Evolutionary conservation across 2,113 vertebrate genomes (phyloP), one percentile per base, ranked within the genome.

Genomic region (Haemorhous mexicanus): DNA sequence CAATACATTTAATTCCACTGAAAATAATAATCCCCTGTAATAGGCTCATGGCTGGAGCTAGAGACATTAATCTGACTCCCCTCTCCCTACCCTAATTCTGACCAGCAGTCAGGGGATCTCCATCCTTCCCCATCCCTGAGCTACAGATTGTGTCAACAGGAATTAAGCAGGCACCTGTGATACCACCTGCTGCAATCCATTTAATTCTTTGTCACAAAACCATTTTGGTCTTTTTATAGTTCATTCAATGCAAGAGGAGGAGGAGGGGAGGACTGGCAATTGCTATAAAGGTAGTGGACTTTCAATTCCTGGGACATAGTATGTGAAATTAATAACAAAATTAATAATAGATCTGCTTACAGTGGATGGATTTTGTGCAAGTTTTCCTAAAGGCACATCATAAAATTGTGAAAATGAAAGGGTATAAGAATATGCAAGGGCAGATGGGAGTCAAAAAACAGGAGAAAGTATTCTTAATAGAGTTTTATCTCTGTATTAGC

Each of bases 11-110:
- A 95, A 95, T 95, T 89, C 94, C 76, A 77, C 91, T 94, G 93
- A 87, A 93, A 97, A 82, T 94, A 97, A 96, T 95, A 97, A 97
- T 95, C 59, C 74, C 50, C 24, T 77, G 7, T 95, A 97, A 96
- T 95, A 93, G 90, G 95, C 87, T 92, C 88, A 92, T 73, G 83
- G 63, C 35, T 94, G 77, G 59, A 95, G 81, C 82, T 92, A 87
- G 73, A 96, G 84, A 37, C 89, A 96, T 76, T 68, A 95, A 93
- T 96, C 93, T 84, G 81, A 90, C 74, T 74, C 63, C 75, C 69
- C 90, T 97, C 87, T 91, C 63, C 64, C 84, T 56, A 89, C 83
- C 55, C 75, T 94, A 86, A 90, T 79, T 94, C 94, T 95, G 72
- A 90, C 77, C 84, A 77, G 82, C 62, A 95, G 89, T 77, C 70